These are phyloP conservation scores for Electrona antarctica DNA, from an alignment of 2,113 vertebrate genomes.

Conservation along the genomic window DNA sequence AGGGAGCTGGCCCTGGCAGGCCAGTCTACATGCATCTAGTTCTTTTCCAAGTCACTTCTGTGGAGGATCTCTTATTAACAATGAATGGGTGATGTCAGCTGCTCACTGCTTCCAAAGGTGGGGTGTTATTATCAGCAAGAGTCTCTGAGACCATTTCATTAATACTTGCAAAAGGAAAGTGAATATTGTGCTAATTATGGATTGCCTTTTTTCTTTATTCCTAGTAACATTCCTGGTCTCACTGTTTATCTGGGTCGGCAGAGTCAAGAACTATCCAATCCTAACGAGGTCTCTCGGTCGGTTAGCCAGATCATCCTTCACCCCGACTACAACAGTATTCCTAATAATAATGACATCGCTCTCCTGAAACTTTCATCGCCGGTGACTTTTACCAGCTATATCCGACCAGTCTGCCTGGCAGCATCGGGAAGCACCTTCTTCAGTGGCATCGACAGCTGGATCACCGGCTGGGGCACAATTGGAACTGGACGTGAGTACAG, in stretches of 20 bases:
- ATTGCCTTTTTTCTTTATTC: neutral
- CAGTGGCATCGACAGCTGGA: slow-evolving; percentile 64
- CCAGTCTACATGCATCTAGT: slow-evolving; percentile 48
- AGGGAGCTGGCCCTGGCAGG: slow-evolving; percentile 80
- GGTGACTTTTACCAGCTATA: slow-evolving; percentile 58
- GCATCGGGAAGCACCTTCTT: slow-evolving; percentile 67
- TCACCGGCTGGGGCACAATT: slow-evolving; percentile 84
- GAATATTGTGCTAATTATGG: neutral
- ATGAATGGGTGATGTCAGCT: slow-evolving; percentile 75
- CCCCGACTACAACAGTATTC: slow-evolving; percentile 51
- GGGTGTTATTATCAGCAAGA: neutral
- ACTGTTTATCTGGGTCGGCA: slow-evolving; percentile 44
- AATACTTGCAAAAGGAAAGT: neutral
- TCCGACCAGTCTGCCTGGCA: slow-evolving; percentile 81
- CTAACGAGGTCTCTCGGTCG: neutral
- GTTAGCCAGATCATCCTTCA: slow-evolving; percentile 55
- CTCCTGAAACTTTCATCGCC: slow-evolving; percentile 70
- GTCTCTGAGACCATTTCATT: neutral
- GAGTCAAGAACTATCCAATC: slow-evolving; percentile 5
- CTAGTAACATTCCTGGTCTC: fast-evolving
- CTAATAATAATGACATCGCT: slow-evolving; percentile 72
- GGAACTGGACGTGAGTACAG: slow-evolving; percentile 65
- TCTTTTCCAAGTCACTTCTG: slow-evolving; percentile 53
- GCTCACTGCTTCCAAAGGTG: slow-evolving; percentile 70
- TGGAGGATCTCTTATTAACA: slow-evolving; percentile 78